Conservation (phyloP, 1,140 invertebrate genomes). For the Bombus consobrinus region DNA sequence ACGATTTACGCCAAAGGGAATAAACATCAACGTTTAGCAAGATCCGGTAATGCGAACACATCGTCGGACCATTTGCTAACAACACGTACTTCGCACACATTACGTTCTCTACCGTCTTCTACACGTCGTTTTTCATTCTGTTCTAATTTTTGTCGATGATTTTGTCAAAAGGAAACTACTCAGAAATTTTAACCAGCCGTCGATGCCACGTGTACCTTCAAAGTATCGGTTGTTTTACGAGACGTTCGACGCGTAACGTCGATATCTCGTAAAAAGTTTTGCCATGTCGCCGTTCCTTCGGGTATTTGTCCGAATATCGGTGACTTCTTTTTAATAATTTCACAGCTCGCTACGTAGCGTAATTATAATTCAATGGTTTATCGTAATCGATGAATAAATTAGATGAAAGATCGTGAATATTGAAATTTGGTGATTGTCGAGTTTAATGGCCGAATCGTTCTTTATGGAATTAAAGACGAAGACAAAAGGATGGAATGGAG, state of each 20-base stretch:
- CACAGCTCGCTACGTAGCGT: no score
- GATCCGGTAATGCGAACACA: conserved; percentile 17
- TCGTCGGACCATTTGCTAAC: conserved; percentile 28
- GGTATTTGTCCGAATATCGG: neutral
- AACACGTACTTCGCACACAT: conserved; percentile 6
- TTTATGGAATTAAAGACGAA: neutral
- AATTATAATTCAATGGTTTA: neutral
- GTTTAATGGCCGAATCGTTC: neutral
- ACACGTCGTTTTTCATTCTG: neutral
- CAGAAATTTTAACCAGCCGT: conserved; percentile 9
- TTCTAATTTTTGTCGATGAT: conserved; percentile 32
- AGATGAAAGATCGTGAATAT: neutral
- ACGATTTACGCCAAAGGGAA: conserved; percentile 9
- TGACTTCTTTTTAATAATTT: neutral
- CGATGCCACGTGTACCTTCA: neutral
- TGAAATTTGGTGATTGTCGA: no score
- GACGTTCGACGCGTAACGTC: neutral
- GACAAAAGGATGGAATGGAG: neutral
- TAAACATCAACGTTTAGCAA: conserved; percentile 26
- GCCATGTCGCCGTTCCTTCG: no score
- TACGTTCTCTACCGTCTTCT: neutral
- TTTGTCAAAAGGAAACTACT: neutral
- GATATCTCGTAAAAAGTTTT: neutral
- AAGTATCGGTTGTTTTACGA: conserved; percentile 8
- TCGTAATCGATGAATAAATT: neutral